phyloP scores from a whole-genome alignment of 2,888 invertebrate species.

The Cistogaster globosa region DNA sequence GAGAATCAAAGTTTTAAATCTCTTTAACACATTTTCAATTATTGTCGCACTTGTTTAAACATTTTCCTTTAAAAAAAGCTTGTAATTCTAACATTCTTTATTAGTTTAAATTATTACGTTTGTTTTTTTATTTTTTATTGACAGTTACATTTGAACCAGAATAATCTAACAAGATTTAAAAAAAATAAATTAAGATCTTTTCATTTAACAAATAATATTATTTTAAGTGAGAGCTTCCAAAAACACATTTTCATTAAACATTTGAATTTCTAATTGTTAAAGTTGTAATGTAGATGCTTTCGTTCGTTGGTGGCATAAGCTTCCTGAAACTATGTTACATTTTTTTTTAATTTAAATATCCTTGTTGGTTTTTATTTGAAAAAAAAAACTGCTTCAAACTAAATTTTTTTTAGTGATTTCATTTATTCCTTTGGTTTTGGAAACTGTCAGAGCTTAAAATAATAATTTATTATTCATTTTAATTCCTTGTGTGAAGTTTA shows the following conservation, averaged over 20 bases:
- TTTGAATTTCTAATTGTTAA: not conserved
- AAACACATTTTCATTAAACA: not conserved
- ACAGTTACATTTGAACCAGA: not conserved
- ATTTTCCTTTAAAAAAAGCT: conserved; percentile 26
- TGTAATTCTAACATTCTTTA: conserved; percentile 25
- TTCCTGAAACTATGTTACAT: conserved; percentile 32
- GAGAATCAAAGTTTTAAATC: too few species aligned
- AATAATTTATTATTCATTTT: conserved; percentile 59
- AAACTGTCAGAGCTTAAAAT: conserved; percentile 55
- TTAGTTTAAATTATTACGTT: not conserved
- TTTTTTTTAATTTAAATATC: conserved; percentile 8
- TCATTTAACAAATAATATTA: conserved; percentile 35
- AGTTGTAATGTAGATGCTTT: not conserved
- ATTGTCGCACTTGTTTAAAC: not conserved
- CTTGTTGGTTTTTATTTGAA: not conserved
- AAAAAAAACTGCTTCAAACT: not conserved
- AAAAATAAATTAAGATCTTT: conserved; percentile 19
- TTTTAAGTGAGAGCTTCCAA: conserved; percentile 2
- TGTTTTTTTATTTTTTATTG: not conserved
- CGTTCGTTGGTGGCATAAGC: not conserved
- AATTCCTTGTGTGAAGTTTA: conserved; percentile 4
- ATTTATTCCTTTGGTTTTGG: not conserved
- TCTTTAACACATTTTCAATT: not conserved
- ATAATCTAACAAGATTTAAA: not conserved
- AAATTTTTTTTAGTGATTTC: conserved; percentile 4